Evolutionary conservation across 2,113 vertebrate genomes (phyloP), one percentile per base, ranked within the genome.

Genomic region (Zapus hudsonius): DNA sequence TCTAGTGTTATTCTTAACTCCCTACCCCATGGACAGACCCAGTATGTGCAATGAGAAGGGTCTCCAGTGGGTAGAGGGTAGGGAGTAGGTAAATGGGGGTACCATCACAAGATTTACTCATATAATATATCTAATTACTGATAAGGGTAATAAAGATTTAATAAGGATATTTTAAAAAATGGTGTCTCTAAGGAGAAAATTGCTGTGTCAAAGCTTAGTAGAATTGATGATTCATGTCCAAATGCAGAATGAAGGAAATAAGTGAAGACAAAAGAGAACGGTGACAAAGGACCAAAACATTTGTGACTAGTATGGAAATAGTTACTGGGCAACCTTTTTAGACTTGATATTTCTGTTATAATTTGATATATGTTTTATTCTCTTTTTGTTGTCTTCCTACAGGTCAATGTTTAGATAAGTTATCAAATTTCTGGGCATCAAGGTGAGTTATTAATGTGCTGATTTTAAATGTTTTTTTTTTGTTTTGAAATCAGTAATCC

Each of bases 371-470:
- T 70, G n/a, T 89, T 0, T 63, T 81, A 47, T 38, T 83, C 86
- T 86, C 29, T 63, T 36, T 79, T 47, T 94, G 66, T 31, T 86
- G 8, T 84, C 87, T 90, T 94, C 27, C 13, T 92, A 36, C 66
- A 92, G 92, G 52, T 80, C 23, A 87, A 79, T 69, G 63, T 61
- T 52, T 83, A 13, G 22, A 70, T 23, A 69, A 31, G 16, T 73
- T 83, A 7, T 17, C 3, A 8, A n/a, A 7, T 25, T 40, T 84
- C 47, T 74, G 10, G 5, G 12, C 86, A 40, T 3, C 87, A 25
- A 96, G 91, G 89, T 95, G 40, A 92, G 76, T 25, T 25, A 17
- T 29, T 44, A 22, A 13, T 61, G 9, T 27, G 66, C 3, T 91
- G 27, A 27, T 90, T 69, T 84, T 47, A 7, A 79, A 83, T 33